A percentile compares a stretch with the other conserved stretches of the same genome.
These are phyloP conservation scores for Listrodromus nycthemerus DNA, from an alignment of 2,888 invertebrate genomes.

Conservation along the genomic window DNA sequence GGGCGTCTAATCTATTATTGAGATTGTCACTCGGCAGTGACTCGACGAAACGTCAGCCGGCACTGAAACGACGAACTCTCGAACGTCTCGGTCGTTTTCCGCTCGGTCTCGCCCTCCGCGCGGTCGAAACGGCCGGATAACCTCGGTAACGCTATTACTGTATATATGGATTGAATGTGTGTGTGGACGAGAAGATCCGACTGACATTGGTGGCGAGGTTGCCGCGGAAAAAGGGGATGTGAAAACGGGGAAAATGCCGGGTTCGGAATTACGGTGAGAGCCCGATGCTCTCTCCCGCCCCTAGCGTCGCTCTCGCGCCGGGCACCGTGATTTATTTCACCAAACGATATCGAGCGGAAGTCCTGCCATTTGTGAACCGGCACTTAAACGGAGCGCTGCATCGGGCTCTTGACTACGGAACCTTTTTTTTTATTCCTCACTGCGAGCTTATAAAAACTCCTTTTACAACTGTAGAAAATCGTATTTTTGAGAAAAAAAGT, in stretches of 20 bases:
- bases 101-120: slow-evolving; percentile 11
- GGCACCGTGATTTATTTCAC: slow-evolving; percentile 61
- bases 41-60: slow-evolving; percentile 72
- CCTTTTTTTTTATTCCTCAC: slow-evolving; percentile 5
- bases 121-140: slow-evolving; percentile 20
- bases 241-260: slow-evolving; percentile 14
- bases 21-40: slow-evolving; percentile 78
- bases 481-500: too few relatives aligned
- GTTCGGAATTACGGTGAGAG: slow-evolving; percentile 25
- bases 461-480: slow-evolving; percentile 37
- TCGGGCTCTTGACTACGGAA: slow-evolving; percentile 39
- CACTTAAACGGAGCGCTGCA: slow-evolving; percentile 42
- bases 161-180: neutral
- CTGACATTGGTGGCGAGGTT: slow-evolving; percentile 22
- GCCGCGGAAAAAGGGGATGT: slow-evolving; percentile 38
- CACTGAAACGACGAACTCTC: slow-evolving; percentile 72
- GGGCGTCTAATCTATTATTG: slow-evolving; percentile 83
- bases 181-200: slow-evolving; percentile 9
- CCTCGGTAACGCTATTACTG: slow-evolving; percentile 22
- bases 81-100: slow-evolving; percentile 13
- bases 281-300: slow-evolving; percentile 63
- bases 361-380: slow-evolving; percentile 52
- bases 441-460: slow-evolving; percentile 24
- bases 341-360: slow-evolving; percentile 74
- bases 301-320: slow-evolving; percentile 1